A percentile compares a stretch with the other conserved stretches of the same genome.
Conservation (phyloP, 1,140 invertebrate species). For the Heterodera schachtii region DNA sequence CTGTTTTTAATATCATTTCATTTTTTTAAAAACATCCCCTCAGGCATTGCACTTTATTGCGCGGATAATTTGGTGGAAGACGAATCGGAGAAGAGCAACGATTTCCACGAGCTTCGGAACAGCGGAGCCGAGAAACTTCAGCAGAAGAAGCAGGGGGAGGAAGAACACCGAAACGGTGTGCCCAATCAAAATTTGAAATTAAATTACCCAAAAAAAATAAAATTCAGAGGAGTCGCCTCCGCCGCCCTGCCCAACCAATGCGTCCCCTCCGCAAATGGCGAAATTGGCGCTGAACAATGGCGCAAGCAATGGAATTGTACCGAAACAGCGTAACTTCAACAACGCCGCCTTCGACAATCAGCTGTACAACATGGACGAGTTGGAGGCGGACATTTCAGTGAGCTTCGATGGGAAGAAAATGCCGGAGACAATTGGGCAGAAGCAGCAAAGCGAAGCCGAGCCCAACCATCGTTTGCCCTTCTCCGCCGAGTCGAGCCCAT, state of each 20-base stretch:
- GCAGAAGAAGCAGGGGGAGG: too few relatives aligned
- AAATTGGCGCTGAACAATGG: neutral
- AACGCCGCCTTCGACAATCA: conserved; percentile 30
- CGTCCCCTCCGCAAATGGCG: neutral
- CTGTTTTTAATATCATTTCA: neutral
- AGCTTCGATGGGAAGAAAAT: conserved; percentile 10
- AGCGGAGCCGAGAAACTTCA: neutral
- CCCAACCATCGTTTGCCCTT: neutral
- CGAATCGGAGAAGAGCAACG: conserved; percentile 28
- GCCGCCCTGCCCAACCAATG: neutral
- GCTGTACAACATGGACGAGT: conserved; percentile 21
- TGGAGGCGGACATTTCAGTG: neutral
- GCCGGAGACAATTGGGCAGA: neutral
- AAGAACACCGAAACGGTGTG: too few relatives aligned
- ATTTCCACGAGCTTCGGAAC: conserved; percentile 27
- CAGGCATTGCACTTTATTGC: conserved; percentile 20
- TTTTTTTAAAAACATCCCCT: neutral
- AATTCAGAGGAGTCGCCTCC: neutral
- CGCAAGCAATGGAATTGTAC: neutral
- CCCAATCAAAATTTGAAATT: too few relatives aligned
- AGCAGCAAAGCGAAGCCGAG: neutral
- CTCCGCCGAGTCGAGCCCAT: conserved; percentile 3
- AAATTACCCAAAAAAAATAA: neutral
- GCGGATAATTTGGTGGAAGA: conserved; percentile 35
- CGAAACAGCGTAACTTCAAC: conserved; percentile 7